Base-by-base conservation (phyloP, 2,113 vertebrate species). In the Nyctibius bracteatus region DNA sequence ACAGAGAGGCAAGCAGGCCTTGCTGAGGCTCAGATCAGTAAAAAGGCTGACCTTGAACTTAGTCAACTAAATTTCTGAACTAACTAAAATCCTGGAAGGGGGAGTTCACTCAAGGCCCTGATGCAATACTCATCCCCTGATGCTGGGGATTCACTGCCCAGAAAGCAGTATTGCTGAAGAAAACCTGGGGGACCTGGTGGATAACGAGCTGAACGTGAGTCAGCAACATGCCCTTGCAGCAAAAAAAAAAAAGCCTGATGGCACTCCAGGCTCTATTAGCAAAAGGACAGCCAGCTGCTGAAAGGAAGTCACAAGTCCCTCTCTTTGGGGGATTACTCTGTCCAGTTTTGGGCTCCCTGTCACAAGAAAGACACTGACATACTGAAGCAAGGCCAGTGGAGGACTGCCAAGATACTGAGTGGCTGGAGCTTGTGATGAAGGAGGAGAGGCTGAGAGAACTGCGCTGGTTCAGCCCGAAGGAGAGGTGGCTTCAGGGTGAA, bases 11-110 rank as follows among this genome's bases (percentile, higher is more conserved):
- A 82, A 47, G 44, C 70, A 85, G 21, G 54, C 82, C 72, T 70
- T 59, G 66, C 88, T 59, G 85, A 57, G n/a, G 66, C 59, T 87
- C 46, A 41, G 55, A 78, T 91, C 77, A 89, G 78, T 78, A 78
- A 65, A 92, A 88, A 84, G 39, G 27, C 43, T 93, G 81, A 90
- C 85, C 90, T 91, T 79, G 94, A 87, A 88, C 95, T 90, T 52
- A 6, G 74, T 14, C 58, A 87, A 31, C 80, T 63, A 62, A 89
- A 63, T 55, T 86, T 86, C 63, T 43, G 61, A 94, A 91, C 57
- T 30, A 72, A 59, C 52, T 79, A 39, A 89, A 91, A 63, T 67
- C 77, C 44, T 74, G 52, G 81, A 83, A 80, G 22, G 37, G 41
- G 43, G 59, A 66, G 59, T 55, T 81, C 14, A 43, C 35, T 71